Evolutionary conservation across 2,888 invertebrate genomes (phyloP), one percentile per base, ranked within the genome.

Genomic region (Drosophila mimetica): DNA sequence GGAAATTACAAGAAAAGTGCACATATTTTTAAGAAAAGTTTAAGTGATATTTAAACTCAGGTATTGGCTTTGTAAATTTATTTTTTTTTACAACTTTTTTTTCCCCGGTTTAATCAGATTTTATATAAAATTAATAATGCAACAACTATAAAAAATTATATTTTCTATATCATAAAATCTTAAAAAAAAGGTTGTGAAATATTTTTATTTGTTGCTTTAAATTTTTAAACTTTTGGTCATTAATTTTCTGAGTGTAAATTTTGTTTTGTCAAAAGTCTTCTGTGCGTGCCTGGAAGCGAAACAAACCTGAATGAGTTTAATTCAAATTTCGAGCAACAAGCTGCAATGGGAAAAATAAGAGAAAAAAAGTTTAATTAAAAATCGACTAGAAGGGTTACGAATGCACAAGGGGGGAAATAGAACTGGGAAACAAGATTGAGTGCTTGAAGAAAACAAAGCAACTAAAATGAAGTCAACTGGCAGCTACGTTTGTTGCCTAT

Each of bases 301-400:
- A 41, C 61, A 41, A 60, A 32, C 47, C 16, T 16, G 18, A 28
- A 48, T 75, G 64, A 63, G 53, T 76, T 74, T 71, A 71, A 79
- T 83, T 80, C 67, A 69, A 75, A 77, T 83, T 75, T 80, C 60
- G 74, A 74, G 61, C 79, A 72, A 64, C 20, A 32, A 63, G 20
- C 48, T 18, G 25, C 32, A 20, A 2, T 18, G 18, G 36, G 36
- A 47, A 41, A 47, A 32, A 28, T n/a, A 48, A 25, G 18, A 16
- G 22, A 37, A 63, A 18, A 60, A 48, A 20, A 48, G 22, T 73
- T 73, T 58, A 71, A 73, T 71, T 73, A 71, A 73, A 71, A 71
- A 28, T 64, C 32, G 52, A 61, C 61, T 20, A 53, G 52, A 46
- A 39, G 25, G 55, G 55, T 51, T 51, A 51, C 18, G 52, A 55